Base-by-base conservation (phyloP, 2,888 invertebrate species). In the Meliscaeva auricollis region DNA sequence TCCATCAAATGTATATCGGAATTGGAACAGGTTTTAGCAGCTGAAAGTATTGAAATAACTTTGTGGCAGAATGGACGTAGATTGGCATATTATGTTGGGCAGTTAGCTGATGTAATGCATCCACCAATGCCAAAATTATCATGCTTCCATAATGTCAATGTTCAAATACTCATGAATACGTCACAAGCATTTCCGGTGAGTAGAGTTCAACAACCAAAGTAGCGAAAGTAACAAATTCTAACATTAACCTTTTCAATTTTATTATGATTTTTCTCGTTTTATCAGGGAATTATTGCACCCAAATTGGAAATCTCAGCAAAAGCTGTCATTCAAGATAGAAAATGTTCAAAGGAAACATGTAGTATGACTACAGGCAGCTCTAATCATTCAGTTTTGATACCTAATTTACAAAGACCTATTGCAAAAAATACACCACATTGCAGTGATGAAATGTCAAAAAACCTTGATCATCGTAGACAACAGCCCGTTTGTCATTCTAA, bases 31-130 rank as follows among this genome's bases (percentile, higher is more conserved):
- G 85, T 90, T 2, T 80, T 92, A 2, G 88, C 87, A 2, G 87
- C 88, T 0, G 92, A 92, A 79, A 84, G 87, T 41, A 74, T 92
- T 35, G 91, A 92, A 85, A 90, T 92, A 44, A 90, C 91, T 0
- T 83, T 92, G 3, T 92, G 91, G 92, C 92, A 92, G 87, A 91
- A 90, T 87, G 91, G 92, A 6, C 89, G 91, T 5, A 88, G 92
- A 13, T 85, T 92, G 68, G 91, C 92, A 9, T 90, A 91, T 76
- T 92, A 89, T 75, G 62, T 89, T 11, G 92, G 92, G 1, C 88
- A 88, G 22, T 68, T 92, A n/a, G 89, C 90, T 38, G 90, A 91
- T 78, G 88, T 92, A 2, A 88, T 91, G 88, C 89, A 90, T 26
- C 88, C 89, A 3, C 74, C 89, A 6, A 88, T 89, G 30, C 88